These are phyloP conservation scores for Portevinia maculata DNA, from an alignment of 2,888 invertebrate genomes.

Conservation along the genomic window DNA sequence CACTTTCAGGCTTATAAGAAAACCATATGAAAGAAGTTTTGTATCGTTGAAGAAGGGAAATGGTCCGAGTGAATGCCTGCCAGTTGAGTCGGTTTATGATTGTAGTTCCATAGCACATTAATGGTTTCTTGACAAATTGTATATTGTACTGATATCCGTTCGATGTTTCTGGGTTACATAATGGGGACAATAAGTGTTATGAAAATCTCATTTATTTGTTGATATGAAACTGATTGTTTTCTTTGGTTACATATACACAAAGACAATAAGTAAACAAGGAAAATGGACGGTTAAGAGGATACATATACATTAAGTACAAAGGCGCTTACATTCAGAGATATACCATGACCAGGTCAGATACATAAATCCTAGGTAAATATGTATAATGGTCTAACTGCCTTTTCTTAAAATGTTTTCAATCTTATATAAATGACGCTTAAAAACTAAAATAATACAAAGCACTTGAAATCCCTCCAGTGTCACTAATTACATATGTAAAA, in stretches of 20 bases:
- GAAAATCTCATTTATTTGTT: background rate
- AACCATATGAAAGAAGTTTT: background rate
- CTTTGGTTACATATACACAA: too few species aligned
- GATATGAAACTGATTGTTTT: background rate
- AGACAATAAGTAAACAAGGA: too few species aligned
- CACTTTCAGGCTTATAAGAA: slow-evolving; percentile 34
- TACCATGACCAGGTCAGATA: too few species aligned
- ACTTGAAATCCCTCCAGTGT: background rate
- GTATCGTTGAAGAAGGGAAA: too few species aligned
- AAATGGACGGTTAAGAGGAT: too few species aligned
- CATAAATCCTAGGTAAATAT: too few species aligned
- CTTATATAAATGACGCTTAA: too few species aligned
- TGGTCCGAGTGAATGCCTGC: background rate
- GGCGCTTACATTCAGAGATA: too few species aligned
- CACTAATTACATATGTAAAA: background rate
- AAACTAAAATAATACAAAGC: too few species aligned
- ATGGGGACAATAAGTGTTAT: background rate
- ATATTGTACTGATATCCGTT: background rate
- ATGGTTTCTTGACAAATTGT: background rate
- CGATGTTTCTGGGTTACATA: slow-evolving; percentile 7
- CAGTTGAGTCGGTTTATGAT: background rate
- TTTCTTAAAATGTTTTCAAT: too few species aligned
- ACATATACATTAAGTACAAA: too few species aligned
- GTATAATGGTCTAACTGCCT: too few species aligned
- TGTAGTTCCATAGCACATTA: background rate